phyloP scores from a whole-genome alignment of 2,113 vertebrate species.

The Pyrgilauda ruficollis region DNA sequence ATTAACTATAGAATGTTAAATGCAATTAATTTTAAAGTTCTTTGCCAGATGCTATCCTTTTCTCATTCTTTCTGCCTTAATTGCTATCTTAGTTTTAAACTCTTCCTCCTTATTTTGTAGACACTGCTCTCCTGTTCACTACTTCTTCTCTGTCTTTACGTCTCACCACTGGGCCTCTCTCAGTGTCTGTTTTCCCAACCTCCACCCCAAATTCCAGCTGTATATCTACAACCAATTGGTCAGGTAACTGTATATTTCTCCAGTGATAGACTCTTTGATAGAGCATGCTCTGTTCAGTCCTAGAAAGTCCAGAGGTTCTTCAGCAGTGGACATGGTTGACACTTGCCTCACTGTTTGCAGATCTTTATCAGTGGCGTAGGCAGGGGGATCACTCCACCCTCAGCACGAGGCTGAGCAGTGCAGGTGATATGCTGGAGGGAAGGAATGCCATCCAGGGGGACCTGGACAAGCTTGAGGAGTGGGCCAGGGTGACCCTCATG shows the following conservation, averaged over 20 bases:
- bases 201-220: constrained; percentile 99
- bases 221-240: constrained; percentile 99
- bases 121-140: constrained; percentile 98
- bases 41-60: constrained; percentile 73
- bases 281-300: constrained; percentile 91
- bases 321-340: not conserved
- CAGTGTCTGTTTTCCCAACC: constrained; percentile 98
- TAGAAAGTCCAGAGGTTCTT: constrained; percentile 39
- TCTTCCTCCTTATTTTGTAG: constrained; percentile 89
- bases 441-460: not conserved
- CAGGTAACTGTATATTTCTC: constrained; percentile 92
- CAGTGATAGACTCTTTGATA: constrained; percentile 81
- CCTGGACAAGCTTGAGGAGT: not conserved
- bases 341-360: constrained; percentile 42
- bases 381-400: not conserved
- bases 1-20: constrained; percentile 57
- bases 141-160: constrained; percentile 99
- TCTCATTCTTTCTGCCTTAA: constrained; percentile 78
- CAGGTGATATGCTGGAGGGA: not conserved
- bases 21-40: constrained; percentile 52
- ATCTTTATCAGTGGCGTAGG: not conserved
- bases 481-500: not conserved
- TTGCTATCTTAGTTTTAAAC: constrained; percentile 78
- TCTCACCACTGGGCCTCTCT: constrained; percentile 98
- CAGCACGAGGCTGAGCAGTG: not conserved